phyloP scores from a whole-genome alignment of 2,888 invertebrate genomes.

The Bombylius major region DNA sequence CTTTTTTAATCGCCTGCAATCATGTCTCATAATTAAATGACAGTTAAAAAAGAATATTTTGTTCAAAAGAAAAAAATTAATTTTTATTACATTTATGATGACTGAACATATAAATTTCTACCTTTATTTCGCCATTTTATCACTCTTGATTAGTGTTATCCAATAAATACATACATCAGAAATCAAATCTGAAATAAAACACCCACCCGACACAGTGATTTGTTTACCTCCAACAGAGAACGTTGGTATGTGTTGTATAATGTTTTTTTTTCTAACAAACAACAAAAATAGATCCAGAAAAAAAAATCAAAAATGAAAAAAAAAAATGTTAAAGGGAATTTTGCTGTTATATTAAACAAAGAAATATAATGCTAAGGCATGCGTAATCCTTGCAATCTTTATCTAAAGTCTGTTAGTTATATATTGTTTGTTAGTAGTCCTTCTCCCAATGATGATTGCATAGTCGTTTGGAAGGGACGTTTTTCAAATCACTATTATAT shows the following conservation, averaged over 20 bases:
- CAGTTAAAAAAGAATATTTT: no score
- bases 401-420: not conserved
- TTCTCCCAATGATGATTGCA: not conserved
- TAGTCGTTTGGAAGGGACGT: not conserved
- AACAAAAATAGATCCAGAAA: no score
- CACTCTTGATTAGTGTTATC: constrained; percentile 10
- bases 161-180: constrained; percentile 13
- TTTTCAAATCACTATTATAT: not conserved
- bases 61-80: no score
- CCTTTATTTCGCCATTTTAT: constrained; percentile 5
- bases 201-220: constrained; percentile 13
- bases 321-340: not conserved
- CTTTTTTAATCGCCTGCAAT: no score
- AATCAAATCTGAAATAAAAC: constrained; percentile 12
- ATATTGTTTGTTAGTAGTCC: no score
- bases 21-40: no score
- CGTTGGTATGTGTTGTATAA: not conserved
- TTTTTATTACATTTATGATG: no score
- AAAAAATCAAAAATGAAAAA: no score
- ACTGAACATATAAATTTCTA: not conserved
- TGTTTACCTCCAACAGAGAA: constrained; percentile 8
- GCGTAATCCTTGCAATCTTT: constrained; percentile 16
- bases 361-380: constrained; percentile 18
- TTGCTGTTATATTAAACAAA: constrained; percentile 3
- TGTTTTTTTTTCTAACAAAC: no score